Evolutionary conservation across 2,888 invertebrate species (phyloP), one percentile per base, ranked within the genome.

Genomic region (Chrysodeixis includens): DNA sequence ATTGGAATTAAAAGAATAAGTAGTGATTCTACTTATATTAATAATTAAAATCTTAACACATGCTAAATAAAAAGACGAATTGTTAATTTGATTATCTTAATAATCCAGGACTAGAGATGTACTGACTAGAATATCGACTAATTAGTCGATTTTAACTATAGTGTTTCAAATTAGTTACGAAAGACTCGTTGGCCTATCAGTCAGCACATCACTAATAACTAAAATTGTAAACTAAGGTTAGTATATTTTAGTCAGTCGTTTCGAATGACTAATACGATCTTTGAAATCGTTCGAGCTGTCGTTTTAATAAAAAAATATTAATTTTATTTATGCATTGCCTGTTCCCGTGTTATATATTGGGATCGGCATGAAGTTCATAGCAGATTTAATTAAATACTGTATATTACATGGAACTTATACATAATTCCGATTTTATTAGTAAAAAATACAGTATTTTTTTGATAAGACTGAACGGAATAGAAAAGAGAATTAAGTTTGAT

Each of bases 31-130:
- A 46, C 16, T 46, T 46, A 46, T 1, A 10, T 20, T 20, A 9
- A 49, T 32, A 20, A 18, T 20, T 1, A 55, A 20, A 55, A 55
- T 32, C 32, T 22, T 30, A 35, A 20, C 12, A 10, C 51, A 44
- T 70, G 51, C 22, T 62, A 18, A 35, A 59, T 46, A 35, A 64
- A 52, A 49, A 53, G 57, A 55, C 32, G 32, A 49, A 16, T 53
- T 26, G 56, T 62, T 62, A 18, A 14, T 58, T 35, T 22, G 22
- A 20, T 49, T 0, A 53, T 61, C 49, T 57, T 60, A 44, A 60
- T 46, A 18, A 55, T 60, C 62, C 30, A 58, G 40, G 71, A 80
- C 67, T 80, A 78, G 70, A 68, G 61, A 70, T 70, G 81, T 52
- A 63, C 74, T 57, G 64, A 65, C 67, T 66, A 44, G 51, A 66